Base-by-base conservation (phyloP, 2,797 vertebrate genomes). In the Arctocebus calabarensis region DNA sequence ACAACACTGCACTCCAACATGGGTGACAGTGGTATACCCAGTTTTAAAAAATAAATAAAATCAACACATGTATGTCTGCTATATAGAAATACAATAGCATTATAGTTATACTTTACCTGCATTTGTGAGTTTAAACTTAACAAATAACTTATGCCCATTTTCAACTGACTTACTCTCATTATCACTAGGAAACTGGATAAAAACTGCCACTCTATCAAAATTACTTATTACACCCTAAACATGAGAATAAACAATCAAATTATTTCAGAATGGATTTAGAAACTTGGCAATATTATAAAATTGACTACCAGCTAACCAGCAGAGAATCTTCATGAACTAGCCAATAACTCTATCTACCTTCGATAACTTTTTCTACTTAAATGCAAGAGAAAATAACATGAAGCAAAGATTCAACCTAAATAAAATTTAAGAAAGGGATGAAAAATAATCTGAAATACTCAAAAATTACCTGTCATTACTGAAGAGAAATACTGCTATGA, bases 261-360 rank as follows among this genome's bases (percentile, higher is more conserved):
- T 81, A 83, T 68, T 92, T 82, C 75, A 82, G 52, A 86, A 85
- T 89, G 40, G 66, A 62, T 75, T 85, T 61, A 75, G 61, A 90
- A 87, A 95, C 29, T 45, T 86, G n/a, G 19, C 52, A 88, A 37
- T 45, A 29, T n/a, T 71, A 43, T 62, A 77, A 91, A 88, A 92
- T 5, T 88, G 37, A 40, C 70, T 55, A 84, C 25, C 29, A 94
- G 16, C 37, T 74, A 66, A 84, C 22, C 52, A 88, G n/a, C 32
- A 88, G 40, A 59, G 91, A 87, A 87, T 59, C 9, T 2, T 9
- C 52, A n/a, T 40, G 14, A 68, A 83, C 84, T 14, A 10, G 32
- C 62, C 70, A 88, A 45, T 48, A 84, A 78, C 27, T 27, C 82
- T 45, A 68, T 59, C 25, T 59, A 75, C 48, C 82, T 71, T 84